These are phyloP conservation scores for Gobius niger DNA, from an alignment of 2,113 vertebrate genomes.

Conservation along the genomic window DNA sequence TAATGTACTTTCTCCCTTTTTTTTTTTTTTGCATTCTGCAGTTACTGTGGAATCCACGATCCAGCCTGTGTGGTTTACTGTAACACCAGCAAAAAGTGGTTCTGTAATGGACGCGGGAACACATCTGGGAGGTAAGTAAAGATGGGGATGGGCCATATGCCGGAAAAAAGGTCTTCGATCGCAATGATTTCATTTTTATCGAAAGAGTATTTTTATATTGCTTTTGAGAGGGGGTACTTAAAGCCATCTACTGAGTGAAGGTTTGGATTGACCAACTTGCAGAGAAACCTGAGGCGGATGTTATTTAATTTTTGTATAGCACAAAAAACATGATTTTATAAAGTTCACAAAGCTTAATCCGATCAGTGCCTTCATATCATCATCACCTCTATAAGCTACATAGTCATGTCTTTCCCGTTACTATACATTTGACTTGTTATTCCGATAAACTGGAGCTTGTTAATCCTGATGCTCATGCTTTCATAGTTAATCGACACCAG, in stretches of 20 bases:
- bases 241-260: too few relatives aligned
- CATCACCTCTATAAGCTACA: background rate
- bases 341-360: too few relatives aligned
- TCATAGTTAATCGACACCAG: background rate
- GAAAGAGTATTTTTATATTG: too few relatives aligned
- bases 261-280: too few relatives aligned
- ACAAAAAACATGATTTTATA: too few relatives aligned
- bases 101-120: constrained; percentile 95
- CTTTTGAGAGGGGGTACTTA: too few relatives aligned
- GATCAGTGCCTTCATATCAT: too few relatives aligned
- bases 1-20: background rate
- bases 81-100: constrained; percentile 99
- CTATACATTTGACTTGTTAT: background rate
- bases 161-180: too few relatives aligned
- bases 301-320: too few relatives aligned
- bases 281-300: too few relatives aligned
- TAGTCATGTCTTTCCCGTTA: background rate
- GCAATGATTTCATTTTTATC: too few relatives aligned
- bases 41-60: constrained; percentile 96
- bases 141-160: too few relatives aligned
- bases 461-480: background rate
- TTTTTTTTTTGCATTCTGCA: constrained; percentile 63
- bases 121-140: constrained; percentile 89
- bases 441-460: background rate
- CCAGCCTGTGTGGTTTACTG: constrained; percentile 97